A percentile compares a stretch with the other conserved stretches of the same genome.
phyloP scores from a whole-genome alignment of 2,113 vertebrate species.

The Noctilio leporinus region DNA sequence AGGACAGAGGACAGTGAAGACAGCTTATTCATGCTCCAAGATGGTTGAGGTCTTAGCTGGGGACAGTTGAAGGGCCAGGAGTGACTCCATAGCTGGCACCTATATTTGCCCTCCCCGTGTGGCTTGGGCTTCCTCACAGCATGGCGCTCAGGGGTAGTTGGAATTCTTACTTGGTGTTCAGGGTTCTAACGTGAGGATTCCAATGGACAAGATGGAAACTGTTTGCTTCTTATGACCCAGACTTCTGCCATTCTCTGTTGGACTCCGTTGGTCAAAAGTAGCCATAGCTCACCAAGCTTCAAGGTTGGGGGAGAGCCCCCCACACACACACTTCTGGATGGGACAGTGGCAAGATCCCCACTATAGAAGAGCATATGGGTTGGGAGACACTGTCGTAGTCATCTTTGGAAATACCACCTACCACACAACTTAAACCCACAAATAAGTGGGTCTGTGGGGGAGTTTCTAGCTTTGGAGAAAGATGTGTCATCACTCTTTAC shows the following conservation, averaged over 20 bases:
- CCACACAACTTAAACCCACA: not conserved
- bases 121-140: not conserved
- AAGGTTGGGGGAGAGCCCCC: not conserved
- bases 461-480: not conserved
- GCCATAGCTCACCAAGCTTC: not conserved
- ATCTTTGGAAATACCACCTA: not conserved
- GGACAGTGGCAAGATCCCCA: not conserved
- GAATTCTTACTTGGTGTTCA: not conserved
- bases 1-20: not conserved
- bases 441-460: no score
- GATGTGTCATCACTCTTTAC: not conserved
- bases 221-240: no score
- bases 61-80: not conserved
- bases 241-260: not conserved
- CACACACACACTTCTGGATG: not conserved
- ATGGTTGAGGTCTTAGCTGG: not conserved
- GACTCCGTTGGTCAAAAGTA: not conserved
- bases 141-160: not conserved
- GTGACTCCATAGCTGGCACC: not conserved
- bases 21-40: not conserved
- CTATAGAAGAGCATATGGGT: not conserved
- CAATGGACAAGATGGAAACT: not conserved
- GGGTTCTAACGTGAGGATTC: not conserved
- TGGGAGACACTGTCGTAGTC: not conserved
- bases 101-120: not conserved